These are phyloP conservation scores for Sebastes cheni DNA, from an alignment of 2,797 vertebrate species.

Conservation along the genomic window DNA sequence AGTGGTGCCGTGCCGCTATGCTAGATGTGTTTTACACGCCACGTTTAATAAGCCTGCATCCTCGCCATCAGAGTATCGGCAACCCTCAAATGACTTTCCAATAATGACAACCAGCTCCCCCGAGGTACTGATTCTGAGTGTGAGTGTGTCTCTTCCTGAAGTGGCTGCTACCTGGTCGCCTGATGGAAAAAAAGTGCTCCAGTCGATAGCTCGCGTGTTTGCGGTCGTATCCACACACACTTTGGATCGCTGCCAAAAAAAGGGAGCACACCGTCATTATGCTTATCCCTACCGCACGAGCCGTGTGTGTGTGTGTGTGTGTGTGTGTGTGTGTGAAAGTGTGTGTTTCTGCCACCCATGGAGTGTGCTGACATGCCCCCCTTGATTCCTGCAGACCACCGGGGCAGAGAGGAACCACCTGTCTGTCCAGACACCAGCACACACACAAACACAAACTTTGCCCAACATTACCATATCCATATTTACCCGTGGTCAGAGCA, in stretches of 20 bases:
- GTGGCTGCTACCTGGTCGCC: conserved; percentile 25
- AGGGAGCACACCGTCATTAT: conserved; percentile 43
- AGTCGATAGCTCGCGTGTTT: conserved; percentile 30
- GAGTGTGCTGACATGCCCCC: conserved; percentile 53
- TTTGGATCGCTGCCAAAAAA: conserved; percentile 19
- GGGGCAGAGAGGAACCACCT: conserved; percentile 74
- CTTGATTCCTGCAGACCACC: conserved; percentile 76
- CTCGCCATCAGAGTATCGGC: conserved; percentile 54
- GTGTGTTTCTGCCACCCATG: conserved; percentile 72
- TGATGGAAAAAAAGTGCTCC: conserved; percentile 28
- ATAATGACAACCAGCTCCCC: conserved; percentile 67
- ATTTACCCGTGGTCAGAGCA: conserved; percentile 65
- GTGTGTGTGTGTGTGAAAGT: conserved; percentile 23
- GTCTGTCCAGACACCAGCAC: conserved; percentile 57
- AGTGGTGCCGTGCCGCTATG: conserved; percentile 34
- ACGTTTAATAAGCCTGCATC: conserved; percentile 68
- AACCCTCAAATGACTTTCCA: conserved; percentile 72
- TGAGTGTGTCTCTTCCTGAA: conserved; percentile 20
- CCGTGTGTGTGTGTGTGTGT: conserved; percentile 12
- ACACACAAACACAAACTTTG: conserved; percentile 44
- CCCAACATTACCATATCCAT: conserved; percentile 72
- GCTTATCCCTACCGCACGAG: conserved; percentile 31
- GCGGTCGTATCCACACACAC: conserved; percentile 4
- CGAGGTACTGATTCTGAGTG: conserved; percentile 17
- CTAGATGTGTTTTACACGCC: conserved; percentile 56